Conservation (phyloP, 2,113 vertebrate genomes). For the Neogale vison region DNA sequence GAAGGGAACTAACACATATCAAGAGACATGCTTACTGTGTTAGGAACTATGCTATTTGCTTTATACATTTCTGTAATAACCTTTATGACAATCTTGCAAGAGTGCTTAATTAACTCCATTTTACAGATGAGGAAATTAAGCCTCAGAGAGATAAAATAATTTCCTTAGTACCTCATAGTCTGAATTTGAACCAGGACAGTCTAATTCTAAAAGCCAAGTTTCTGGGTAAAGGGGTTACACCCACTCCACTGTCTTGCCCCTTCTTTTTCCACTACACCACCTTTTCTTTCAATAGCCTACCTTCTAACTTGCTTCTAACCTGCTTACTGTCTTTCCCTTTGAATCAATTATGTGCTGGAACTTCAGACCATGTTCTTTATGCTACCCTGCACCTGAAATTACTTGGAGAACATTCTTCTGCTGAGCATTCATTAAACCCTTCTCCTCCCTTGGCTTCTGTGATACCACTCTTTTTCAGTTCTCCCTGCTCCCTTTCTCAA, state of each 20-base stretch:
- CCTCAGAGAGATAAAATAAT: not conserved
- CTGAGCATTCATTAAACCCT: not conserved
- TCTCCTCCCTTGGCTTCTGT: not conserved
- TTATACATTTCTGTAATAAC: not conserved
- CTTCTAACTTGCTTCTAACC: not conserved
- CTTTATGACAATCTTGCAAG: not conserved
- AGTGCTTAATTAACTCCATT: not conserved
- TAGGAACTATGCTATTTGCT: not conserved
- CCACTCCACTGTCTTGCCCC: not conserved
- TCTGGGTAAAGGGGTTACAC: not conserved
- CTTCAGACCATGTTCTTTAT: not conserved
- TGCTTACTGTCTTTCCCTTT: not conserved
- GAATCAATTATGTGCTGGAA: not conserved
- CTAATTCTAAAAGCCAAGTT: not conserved
- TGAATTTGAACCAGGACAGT: not conserved
- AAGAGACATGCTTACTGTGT: not conserved
- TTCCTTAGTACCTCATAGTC: not conserved
- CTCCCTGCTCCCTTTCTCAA: not conserved
- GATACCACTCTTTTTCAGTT: not conserved
- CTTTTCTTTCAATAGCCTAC: not conserved
- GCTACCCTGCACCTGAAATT: not conserved
- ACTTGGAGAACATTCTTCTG: not conserved
- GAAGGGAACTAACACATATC: not conserved
- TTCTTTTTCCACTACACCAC: not conserved
- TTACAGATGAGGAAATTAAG: constrained; percentile 2